Evolutionary conservation across 2,888 invertebrate genomes (phyloP), one percentile per base, ranked within the genome.

Genomic region (Caenorhabditis wallacei): DNA sequence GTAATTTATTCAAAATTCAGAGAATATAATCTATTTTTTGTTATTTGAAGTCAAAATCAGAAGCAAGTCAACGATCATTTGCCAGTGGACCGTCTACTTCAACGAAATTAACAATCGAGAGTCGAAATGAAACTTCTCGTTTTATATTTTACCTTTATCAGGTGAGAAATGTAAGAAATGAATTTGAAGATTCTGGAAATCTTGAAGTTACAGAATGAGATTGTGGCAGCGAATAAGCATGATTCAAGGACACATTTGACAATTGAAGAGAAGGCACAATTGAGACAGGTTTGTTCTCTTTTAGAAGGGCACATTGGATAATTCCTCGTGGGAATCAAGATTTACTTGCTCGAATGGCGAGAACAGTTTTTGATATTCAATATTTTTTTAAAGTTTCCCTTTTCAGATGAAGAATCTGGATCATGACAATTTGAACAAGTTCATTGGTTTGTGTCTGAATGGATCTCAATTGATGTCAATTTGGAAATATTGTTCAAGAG

Each of bases 371-470:
- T n/a, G n/a, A n/a, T n/a, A n/a, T n/a, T n/a, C n/a, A n/a, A n/a
- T n/a, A n/a, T n/a, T n/a, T n/a, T n/a, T n/a, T 40, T 10, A 40
- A 40, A 40, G 40, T 40, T 13, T 35, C 10, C 35, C 35, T 11
- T 43, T 59, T 46, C 68, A 90, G 88, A 72, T 91, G 71, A 81
- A 89, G 16, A 80, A 84, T 20, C 51, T 76, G n/a, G 82, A 86
- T 30, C 70, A 87, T 56, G 91, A 91, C 56, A 90, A 91, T 54
- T 59, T 91, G 46, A 90, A 91, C 76, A 81, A 86, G 4, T 91
- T 91, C 80, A 68, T 89, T 20, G 91, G 91, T 2, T 68, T 91
- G 4, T 84, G 84, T 40, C 66, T 89, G 2, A 91, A 91, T 66
- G 88, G 87, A 1, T 82, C 88, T 3, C 78, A 85, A 24, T 46